Conservation (phyloP, 2,113 vertebrate species). For the Phoxinus phoxinus region DNA sequence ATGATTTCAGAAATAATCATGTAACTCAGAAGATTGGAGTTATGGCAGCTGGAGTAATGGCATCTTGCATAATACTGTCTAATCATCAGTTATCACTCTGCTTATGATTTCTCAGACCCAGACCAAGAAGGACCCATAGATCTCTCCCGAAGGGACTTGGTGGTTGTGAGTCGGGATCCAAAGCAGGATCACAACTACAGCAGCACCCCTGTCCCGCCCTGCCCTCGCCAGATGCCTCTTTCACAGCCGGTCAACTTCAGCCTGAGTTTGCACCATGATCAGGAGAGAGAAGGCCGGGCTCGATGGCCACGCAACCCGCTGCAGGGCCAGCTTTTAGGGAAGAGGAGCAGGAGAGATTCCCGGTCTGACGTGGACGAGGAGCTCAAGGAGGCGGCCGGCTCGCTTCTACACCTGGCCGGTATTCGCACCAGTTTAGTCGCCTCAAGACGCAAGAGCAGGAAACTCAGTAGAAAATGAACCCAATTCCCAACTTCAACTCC, state of each 20-base stretch:
- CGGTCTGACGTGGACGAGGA: slow-evolving; percentile 94
- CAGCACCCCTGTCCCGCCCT: slow-evolving; percentile 80
- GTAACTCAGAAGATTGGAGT: neutral
- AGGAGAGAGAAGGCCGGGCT: slow-evolving; percentile 78
- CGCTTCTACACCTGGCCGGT: slow-evolving; percentile 94
- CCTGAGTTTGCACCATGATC: slow-evolving; percentile 90
- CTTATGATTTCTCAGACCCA: slow-evolving; percentile 41
- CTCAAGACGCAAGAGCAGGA: slow-evolving; percentile 84
- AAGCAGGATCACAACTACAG: slow-evolving; percentile 99
- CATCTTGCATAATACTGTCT: neutral
- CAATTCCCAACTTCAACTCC: slow-evolving; percentile 51
- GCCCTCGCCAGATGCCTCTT: slow-evolving; percentile 87
- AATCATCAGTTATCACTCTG: neutral
- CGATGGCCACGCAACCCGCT: slow-evolving; percentile 64
- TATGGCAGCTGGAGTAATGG: neutral
- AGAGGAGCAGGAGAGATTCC: slow-evolving; percentile 79
- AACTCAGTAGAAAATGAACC: slow-evolving; percentile 87
- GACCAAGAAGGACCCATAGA: slow-evolving; percentile 79
- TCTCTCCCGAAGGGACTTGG: slow-evolving; percentile 76
- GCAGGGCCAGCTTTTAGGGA: slow-evolving; percentile 73
- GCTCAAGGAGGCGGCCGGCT: slow-evolving; percentile 97
- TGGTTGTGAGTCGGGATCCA: slow-evolving; percentile 85
- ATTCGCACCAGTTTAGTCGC: slow-evolving; percentile 88
- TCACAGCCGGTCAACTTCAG: slow-evolving; percentile 81
- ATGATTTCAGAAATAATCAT: neutral